Conservation (phyloP, 2,113 vertebrate genomes). For the Tyto alba region DNA sequence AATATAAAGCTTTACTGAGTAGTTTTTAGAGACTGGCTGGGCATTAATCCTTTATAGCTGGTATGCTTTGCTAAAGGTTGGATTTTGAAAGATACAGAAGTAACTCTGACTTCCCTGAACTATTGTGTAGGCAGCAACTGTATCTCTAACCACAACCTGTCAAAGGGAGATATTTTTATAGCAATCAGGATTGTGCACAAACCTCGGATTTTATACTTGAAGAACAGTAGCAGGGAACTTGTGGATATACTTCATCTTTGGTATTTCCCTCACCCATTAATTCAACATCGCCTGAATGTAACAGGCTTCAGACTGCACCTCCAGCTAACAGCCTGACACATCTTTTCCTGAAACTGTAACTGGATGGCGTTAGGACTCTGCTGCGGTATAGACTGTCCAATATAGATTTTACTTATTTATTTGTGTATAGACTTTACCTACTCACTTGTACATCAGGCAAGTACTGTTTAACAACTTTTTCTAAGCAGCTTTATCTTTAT, state of each 20-base stretch:
- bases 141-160: neutral
- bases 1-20: neutral
- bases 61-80: neutral
- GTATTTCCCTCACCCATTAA: neutral
- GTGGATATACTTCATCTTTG: neutral
- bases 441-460: neutral
- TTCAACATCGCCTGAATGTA: neutral
- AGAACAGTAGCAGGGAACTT: neutral
- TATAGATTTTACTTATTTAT: neutral
- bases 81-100: neutral
- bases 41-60: neutral
- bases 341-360: neutral
- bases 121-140: neutral
- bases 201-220: neutral
- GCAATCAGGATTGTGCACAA: neutral
- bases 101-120: neutral
- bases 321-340: neutral
- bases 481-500: neutral
- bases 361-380: neutral
- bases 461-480: neutral
- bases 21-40: neutral
- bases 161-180: neutral
- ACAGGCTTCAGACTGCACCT: neutral
- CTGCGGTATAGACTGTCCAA: neutral
- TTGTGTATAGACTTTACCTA: neutral